Conservation (phyloP, 1,140 invertebrate species). For the Bombus polaris region DNA sequence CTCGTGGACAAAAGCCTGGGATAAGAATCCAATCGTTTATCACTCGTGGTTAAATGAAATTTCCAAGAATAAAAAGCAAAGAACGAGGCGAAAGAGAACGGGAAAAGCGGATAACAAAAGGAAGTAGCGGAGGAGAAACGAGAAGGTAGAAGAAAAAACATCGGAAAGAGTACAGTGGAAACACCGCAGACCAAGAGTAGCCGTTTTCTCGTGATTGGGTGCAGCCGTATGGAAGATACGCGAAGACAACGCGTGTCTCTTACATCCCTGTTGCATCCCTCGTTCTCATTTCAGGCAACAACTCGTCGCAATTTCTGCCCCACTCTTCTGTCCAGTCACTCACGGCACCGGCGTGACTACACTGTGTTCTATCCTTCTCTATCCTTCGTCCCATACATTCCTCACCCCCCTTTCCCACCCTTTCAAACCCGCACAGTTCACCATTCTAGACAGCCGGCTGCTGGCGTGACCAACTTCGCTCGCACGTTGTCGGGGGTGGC, state of each 20-base stretch:
- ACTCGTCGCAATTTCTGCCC: slow-evolving; percentile 25
- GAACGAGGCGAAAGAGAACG: neutral
- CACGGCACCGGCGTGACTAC: slow-evolving; percentile 10
- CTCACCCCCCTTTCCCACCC: neutral
- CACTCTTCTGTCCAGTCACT: slow-evolving; percentile 23
- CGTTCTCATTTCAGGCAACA: slow-evolving; percentile 32
- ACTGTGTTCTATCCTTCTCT: neutral
- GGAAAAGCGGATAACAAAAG: neutral
- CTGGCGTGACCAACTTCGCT: slow-evolving; percentile 45
- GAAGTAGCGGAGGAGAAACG: no score
- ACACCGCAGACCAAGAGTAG: neutral
- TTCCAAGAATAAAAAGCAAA: neutral
- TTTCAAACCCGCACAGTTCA: slow-evolving; percentile 13
- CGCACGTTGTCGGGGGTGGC: slow-evolving; percentile 3
- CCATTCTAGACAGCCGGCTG: neutral
- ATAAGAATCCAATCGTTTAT: neutral
- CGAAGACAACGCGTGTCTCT: neutral
- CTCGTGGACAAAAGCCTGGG: neutral
- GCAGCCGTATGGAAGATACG: neutral
- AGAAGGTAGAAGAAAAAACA: neutral
- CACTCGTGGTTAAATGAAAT: neutral
- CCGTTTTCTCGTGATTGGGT: neutral
- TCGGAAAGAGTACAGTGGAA: neutral
- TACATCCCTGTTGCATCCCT: slow-evolving; percentile 8
- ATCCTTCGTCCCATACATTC: neutral